Percentiles rank a stretch among this genome's conserved stretches.
Conservation (phyloP, 2,888 invertebrate species). For the Cephus pulcher region DNA sequence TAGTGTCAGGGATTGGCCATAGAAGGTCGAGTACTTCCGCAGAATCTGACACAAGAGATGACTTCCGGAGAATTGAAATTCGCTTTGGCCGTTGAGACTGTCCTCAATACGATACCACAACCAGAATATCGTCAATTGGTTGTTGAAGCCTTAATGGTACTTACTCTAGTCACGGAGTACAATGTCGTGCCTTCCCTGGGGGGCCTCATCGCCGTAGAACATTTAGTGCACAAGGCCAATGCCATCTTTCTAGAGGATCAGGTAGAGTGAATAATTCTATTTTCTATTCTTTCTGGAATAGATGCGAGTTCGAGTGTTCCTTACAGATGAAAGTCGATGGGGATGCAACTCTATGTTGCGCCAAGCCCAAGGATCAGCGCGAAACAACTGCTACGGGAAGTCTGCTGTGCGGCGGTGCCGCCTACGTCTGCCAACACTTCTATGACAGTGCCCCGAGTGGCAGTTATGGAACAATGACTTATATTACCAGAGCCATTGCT, state of each 20-base stretch:
- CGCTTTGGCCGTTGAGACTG: constrained; percentile 96
- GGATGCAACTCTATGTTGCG: constrained; percentile 94
- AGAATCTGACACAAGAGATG: constrained; percentile 98
- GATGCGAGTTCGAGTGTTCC: background rate
- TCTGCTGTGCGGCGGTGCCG: constrained; percentile 90
- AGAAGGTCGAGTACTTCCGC: constrained; percentile 89
- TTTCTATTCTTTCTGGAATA: constrained; percentile 9
- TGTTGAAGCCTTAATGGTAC: constrained; percentile 96
- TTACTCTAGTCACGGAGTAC: constrained; percentile 90
- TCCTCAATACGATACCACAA: constrained; percentile 95
- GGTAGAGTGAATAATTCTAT: constrained; percentile 68
- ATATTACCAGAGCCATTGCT: constrained; percentile 88
- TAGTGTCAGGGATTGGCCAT: constrained; percentile 94
- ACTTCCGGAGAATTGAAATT: constrained; percentile 98
- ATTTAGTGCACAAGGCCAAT: constrained; percentile 94
- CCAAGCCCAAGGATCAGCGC: constrained; percentile 76
- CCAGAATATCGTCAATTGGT: constrained; percentile 98
- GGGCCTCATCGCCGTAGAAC: constrained; percentile 88
- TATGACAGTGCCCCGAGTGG: constrained; percentile 99
- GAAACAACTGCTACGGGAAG: constrained; percentile 74
- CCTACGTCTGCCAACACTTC: constrained; percentile 95
- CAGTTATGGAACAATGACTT: constrained; percentile 97
- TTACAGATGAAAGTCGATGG: constrained; percentile 86
- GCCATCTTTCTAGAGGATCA: constrained; percentile 96
- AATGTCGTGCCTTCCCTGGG: constrained; percentile 83